Conservation (phyloP, 2,113 vertebrate genomes). For the Psephotus haematonotus region DNA sequence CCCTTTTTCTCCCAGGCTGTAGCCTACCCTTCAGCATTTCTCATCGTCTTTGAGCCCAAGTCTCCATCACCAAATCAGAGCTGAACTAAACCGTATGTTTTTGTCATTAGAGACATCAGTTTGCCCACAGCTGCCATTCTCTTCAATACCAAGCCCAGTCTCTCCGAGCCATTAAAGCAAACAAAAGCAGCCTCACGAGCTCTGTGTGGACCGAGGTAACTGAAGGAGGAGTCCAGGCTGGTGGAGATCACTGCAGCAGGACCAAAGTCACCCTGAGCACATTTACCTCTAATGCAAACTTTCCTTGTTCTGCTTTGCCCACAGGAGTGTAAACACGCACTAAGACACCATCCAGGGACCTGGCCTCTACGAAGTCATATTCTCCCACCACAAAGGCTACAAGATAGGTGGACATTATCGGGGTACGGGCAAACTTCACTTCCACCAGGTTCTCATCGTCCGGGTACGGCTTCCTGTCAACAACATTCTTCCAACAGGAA, state of each 20-base stretch:
- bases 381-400: slow-evolving; percentile 98
- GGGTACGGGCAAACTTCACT: slow-evolving; percentile 92
- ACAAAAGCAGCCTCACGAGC: background rate
- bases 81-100: background rate
- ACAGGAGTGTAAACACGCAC: slow-evolving; percentile 96
- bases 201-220: background rate
- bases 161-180: background rate
- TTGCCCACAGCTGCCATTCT: background rate
- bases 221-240: background rate
- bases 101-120: rapidly evolving
- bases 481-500: slow-evolving; percentile 80
- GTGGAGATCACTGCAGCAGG: background rate
- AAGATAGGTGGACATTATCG: slow-evolving; percentile 96
- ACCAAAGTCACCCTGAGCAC: background rate
- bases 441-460: slow-evolving; percentile 92
- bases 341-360: slow-evolving; percentile 88
- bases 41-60: background rate
- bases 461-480: slow-evolving; percentile 90
- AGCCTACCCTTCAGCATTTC: background rate
- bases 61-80: background rate
- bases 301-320: slow-evolving; percentile 95
- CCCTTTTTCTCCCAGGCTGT: background rate
- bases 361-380: slow-evolving; percentile 94
- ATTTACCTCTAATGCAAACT: slow-evolving; percentile 96
- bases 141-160: background rate